Percentiles rank a stretch among this genome's conserved stretches.
phyloP scores from a whole-genome alignment of 2,113 vertebrate genomes.

The Nerophis lumbriciformis region DNA sequence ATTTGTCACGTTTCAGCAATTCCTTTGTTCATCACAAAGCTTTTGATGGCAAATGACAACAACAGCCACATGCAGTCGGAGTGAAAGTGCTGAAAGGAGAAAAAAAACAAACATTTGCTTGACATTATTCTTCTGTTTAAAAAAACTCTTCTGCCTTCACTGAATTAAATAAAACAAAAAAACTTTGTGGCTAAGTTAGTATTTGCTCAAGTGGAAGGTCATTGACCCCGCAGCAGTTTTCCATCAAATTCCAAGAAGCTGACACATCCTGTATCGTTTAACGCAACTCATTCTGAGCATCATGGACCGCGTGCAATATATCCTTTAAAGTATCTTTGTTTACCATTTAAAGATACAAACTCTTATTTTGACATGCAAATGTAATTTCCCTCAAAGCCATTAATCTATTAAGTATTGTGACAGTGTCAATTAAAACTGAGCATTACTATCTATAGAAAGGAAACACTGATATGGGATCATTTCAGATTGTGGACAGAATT shows the following conservation, averaged over 20 bases:
- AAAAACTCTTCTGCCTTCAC: neutral
- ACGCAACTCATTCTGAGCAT: neutral
- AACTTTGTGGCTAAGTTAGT: conserved; percentile 38
- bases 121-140: neutral
- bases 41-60: conserved; percentile 13
- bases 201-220: conserved; percentile 40
- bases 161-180: neutral
- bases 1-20: conserved; percentile 44
- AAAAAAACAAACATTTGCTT: too few species aligned
- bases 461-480: too few species aligned
- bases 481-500: too few species aligned
- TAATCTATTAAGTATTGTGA: too few species aligned
- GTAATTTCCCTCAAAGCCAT: too few species aligned
- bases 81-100: neutral
- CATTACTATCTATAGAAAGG: too few species aligned
- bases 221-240: conserved; percentile 35
- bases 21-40: conserved; percentile 37
- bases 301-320: neutral
- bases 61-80: conserved; percentile 1
- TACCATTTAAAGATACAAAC: too few species aligned
- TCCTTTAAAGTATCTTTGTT: neutral
- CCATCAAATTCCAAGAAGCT: conserved; percentile 37
- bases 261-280: conserved; percentile 3
- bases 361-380: too few species aligned
- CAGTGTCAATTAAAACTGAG: too few species aligned